Evolutionary conservation across 1,140 invertebrate species (phyloP), one percentile per base, ranked within the genome.

Genomic region (Globodera rostochiensis): DNA sequence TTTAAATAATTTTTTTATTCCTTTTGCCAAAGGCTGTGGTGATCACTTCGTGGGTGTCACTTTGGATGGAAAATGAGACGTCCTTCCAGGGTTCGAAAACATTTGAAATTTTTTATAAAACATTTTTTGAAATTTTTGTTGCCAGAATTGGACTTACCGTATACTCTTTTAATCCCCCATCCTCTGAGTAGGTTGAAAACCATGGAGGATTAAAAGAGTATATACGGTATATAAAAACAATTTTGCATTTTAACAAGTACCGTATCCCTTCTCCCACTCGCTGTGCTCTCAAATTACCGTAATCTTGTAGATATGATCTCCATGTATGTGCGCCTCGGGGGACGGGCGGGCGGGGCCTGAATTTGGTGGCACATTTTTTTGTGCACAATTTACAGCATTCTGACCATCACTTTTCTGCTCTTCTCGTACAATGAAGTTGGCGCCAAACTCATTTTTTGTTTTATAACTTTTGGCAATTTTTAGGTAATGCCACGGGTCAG

Each of bases 391-490:
- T 73, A 53, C 46, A 53, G 71, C 50, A 71, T 80, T 73, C 93
- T 98, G 91, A 98, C 96, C 88, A 98, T 98, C 95, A 98, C 96
- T 87, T 98, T 96, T 83, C 94, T 98, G 86, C 97, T 98, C 94
- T 98, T 96, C 84, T 97, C 95, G 86, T 98, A 96, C 88, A 98
- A 82, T 82, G 81, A 82, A 80, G 80, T 71, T 15, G 6, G 69
- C 25, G 64, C 49, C 46, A 78, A 60, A 77, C 21, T 3, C 46
- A 66, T 36, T 49, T 13, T 46, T 46, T 49, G 9, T 50, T 79
- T 74, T 80, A 3, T 19, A 47, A 36, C 36, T 36, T 36, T 36
- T 36, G 36, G 36, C 36, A 36, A 36, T 36, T 36, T 36, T 91
- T 95, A 96, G 86, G 95, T 96, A 85, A 93, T 98, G 90, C 96